Evolutionary conservation across 2,113 vertebrate species (phyloP).

Genomic region (Caranx melampygus): DNA sequence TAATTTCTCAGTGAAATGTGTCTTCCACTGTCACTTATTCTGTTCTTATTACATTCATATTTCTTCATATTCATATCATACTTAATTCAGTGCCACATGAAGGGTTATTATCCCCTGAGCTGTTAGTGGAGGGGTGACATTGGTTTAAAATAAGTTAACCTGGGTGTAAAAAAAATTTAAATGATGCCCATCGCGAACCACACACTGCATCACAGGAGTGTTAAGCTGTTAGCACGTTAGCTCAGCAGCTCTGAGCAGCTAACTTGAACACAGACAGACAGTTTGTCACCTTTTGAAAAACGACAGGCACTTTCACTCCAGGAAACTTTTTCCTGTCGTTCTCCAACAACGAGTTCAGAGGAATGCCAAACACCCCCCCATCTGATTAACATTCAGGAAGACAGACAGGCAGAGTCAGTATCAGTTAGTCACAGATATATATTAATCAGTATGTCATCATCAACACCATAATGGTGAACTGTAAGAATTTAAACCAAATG

Average conservation of each 20-base stretch:
- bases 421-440: not conserved
- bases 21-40: too few species aligned
- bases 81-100: too few species aligned
- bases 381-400: conserved; percentile 78
- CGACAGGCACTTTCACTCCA: conserved; percentile 90
- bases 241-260: not conserved
- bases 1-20: too few species aligned
- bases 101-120: too few species aligned
- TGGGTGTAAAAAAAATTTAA: not conserved
- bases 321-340: conserved; percentile 92
- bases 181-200: not conserved
- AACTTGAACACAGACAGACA: conserved; percentile 1
- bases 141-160: too few species aligned
- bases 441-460: too few species aligned
- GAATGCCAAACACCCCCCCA: conserved; percentile 91
- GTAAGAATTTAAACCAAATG: too few species aligned
- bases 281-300: conserved; percentile 88
- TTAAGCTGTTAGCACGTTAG: conserved; percentile 3
- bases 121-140: too few species aligned
- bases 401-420: not conserved
- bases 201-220: not conserved
- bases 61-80: too few species aligned
- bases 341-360: conserved; percentile 88
- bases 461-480: too few species aligned
- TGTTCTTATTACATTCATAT: too few species aligned